A percentile compares a stretch with the other conserved stretches of the same genome.
These are phyloP conservation scores for Synanceia verrucosa DNA, from an alignment of 2,797 vertebrate species.

Conservation along the genomic window DNA sequence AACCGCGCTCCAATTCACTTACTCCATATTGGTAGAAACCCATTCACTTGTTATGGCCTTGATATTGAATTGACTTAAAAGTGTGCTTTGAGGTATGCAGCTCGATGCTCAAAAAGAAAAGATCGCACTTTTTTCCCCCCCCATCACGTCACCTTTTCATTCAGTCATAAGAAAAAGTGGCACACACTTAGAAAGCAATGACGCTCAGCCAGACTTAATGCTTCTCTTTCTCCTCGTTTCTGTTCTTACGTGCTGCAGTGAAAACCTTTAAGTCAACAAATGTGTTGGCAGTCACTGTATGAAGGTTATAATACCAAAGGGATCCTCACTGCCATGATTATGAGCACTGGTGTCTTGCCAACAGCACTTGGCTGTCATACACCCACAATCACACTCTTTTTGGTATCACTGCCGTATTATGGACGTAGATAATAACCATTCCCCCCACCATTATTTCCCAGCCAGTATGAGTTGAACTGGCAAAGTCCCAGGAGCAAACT, in stretches of 20 bases:
- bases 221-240: conserved; percentile 1
- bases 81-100: conserved; percentile 1
- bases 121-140: background rate
- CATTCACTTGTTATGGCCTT: conserved; percentile 21
- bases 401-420: conserved; percentile 25
- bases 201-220: conserved; percentile 21
- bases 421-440: conserved; percentile 39
- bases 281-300: conserved; percentile 38
- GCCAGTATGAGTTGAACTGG: conserved; percentile 27
- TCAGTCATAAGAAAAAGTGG: conserved; percentile 1
- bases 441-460: conserved; percentile 4
- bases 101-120: background rate
- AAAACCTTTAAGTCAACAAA: conserved; percentile 47
- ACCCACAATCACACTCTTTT: conserved; percentile 40
- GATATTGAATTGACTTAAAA: conserved; percentile 20
- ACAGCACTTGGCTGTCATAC: conserved; percentile 45
- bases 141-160: conserved; percentile 9
- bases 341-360: conserved; percentile 39
- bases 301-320: conserved; percentile 38
- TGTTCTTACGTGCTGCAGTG: conserved; percentile 7
- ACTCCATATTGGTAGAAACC: conserved; percentile 9
- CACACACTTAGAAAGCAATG: conserved; percentile 20
- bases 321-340: conserved; percentile 47
- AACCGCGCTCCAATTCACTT: conserved; percentile 36
- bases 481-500: conserved; percentile 39